Percentiles rank a stretch among this genome's conserved stretches.
These are phyloP conservation scores for Cremastobaeus sp. DNA, from an alignment of 2,888 invertebrate species.

Conservation along the genomic window DNA sequence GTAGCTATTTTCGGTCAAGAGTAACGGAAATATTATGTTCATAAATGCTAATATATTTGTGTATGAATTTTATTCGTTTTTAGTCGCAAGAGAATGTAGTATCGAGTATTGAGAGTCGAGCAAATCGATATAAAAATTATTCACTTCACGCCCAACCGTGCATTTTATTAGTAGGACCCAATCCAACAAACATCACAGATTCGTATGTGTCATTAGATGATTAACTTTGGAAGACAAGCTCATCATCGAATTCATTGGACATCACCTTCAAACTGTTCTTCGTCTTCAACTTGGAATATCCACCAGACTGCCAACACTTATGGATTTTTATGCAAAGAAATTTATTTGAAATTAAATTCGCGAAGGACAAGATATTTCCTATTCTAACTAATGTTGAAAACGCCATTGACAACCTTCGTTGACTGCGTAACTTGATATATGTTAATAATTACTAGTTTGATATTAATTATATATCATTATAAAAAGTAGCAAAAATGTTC, in stretches of 20 bases:
- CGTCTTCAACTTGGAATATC: not conserved
- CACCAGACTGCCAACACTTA: slow-evolving; percentile 1
- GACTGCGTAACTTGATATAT: not conserved
- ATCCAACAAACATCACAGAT: not conserved
- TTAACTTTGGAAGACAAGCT: not conserved
- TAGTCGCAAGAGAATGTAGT: too few species aligned
- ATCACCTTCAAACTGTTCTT: not conserved
- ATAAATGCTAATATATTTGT: too few species aligned
- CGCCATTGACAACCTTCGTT: not conserved
- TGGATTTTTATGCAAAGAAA: not conserved
- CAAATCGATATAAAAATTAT: not conserved
- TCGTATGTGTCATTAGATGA: not conserved
- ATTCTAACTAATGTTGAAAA: not conserved
- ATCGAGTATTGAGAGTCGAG: not conserved
- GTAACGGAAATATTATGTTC: too few species aligned
- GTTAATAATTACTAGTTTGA: not conserved
- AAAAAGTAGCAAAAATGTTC: too few species aligned
- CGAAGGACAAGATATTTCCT: not conserved
- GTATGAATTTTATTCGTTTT: too few species aligned
- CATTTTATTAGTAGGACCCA: not conserved
- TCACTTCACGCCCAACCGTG: not conserved
- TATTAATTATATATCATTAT: not conserved
- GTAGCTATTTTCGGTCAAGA: too few species aligned
- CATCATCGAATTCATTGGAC: not conserved
- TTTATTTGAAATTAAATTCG: not conserved